Evolutionary conservation across 2,797 vertebrate species (phyloP), one percentile per base, ranked within the genome.

Genomic region (Mastacembelus armatus): DNA sequence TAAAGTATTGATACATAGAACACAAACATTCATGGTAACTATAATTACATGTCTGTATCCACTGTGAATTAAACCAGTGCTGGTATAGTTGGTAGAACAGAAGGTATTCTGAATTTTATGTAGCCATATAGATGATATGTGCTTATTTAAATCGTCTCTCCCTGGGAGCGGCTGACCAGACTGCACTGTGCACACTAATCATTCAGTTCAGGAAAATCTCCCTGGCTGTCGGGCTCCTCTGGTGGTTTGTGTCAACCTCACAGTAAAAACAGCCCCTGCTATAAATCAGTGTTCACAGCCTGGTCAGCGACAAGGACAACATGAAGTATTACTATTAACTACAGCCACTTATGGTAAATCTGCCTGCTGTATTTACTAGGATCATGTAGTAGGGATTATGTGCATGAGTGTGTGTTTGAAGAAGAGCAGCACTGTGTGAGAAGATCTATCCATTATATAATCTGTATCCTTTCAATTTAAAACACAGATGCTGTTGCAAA

Each of bases 281-380:
- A 71, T 80, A 77, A 85, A 87, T 83, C 76, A 81, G 60, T 36
- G 57, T 18, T 6, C 67, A 47, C 49, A 61, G 57, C 24, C 24
- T 24, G 43, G 74, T 40, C 73, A 62, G 61, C 58, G 76, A 47
- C 42, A 27, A 73, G 38, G 54, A 35, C 69, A 71, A 67, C 63
- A 12, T 64, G 66, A n/a, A 44, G n/a, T 52, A 35, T 61, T 62
- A 71, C 74, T 60, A 50, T 68, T 56, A 36, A 68, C 49, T 72
- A 54, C 30, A 40, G 73, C 50, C 57, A 64, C 59, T 81, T 68
- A 35, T 55, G 40, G 26, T 60, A 35, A 71, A 71, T 71, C 14
- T 71, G 40, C 68, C 50, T 54, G 52, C 44, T 50, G 38, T 48
- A 66, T 47, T 21, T n/a, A 21, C 38, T 26, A 36, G 27, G 43